These are phyloP conservation scores for Zaprionus nigranus DNA, from an alignment of 1,140 invertebrate genomes.

Conservation along the genomic window DNA sequence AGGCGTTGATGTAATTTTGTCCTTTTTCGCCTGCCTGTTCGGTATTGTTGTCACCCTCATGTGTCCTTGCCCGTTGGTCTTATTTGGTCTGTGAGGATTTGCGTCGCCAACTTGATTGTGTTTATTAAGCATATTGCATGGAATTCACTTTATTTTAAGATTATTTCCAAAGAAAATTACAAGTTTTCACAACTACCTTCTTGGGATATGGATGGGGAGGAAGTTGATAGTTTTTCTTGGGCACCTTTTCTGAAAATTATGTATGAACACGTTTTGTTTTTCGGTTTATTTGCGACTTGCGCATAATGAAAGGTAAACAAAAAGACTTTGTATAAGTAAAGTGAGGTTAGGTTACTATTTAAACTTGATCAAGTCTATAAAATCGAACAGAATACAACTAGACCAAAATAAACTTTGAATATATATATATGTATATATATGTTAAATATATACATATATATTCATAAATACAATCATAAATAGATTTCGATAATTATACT, in stretches of 20 bases:
- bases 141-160: slow-evolving; percentile 82
- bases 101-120: slow-evolving; percentile 69
- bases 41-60: slow-evolving; percentile 30
- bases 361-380: background rate
- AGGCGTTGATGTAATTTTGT: slow-evolving; percentile 60
- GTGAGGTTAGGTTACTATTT: background rate
- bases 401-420: background rate
- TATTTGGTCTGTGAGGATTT: slow-evolving; percentile 29
- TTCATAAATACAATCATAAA: too few species aligned
- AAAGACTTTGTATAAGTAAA: background rate
- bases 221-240: slow-evolving; percentile 57
- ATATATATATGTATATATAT: too few species aligned
- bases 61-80: slow-evolving; percentile 8
- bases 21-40: slow-evolving; percentile 57
- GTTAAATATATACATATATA: too few species aligned
- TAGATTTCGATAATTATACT: too few species aligned
- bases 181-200: slow-evolving; percentile 40
- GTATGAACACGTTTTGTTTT: slow-evolving; percentile 71
- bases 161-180: slow-evolving; percentile 80
- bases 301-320: slow-evolving; percentile 21
- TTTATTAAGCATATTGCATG: slow-evolving; percentile 81
- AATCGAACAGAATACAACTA: background rate
- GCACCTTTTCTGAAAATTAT: slow-evolving; percentile 70
- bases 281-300: slow-evolving; percentile 54
- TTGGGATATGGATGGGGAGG: background rate